Percentiles rank a stretch among this genome's conserved stretches.
Conservation (phyloP, 1,140 invertebrate genomes). For the Drosophila subobscura region DNA sequence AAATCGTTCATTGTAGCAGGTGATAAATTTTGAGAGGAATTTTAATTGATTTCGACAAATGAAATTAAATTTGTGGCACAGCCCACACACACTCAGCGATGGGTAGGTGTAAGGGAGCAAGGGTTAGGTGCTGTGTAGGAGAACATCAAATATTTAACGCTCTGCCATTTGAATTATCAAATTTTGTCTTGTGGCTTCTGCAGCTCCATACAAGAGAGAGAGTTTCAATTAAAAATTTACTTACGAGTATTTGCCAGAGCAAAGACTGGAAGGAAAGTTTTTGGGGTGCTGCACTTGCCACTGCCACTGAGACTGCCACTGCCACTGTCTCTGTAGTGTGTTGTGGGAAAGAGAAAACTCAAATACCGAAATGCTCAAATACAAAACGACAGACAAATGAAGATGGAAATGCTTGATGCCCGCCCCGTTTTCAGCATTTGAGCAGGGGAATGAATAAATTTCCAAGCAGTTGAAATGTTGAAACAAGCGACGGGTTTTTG, state of each 20-base stretch:
- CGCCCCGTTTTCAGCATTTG: neutral
- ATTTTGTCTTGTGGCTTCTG: slow-evolving; percentile 15
- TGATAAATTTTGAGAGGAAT: slow-evolving; percentile 67
- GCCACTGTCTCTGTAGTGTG: neutral
- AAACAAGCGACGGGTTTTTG: slow-evolving; percentile 56
- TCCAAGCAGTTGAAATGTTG: slow-evolving; percentile 74
- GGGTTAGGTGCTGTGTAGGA: neutral
- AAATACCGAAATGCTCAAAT: slow-evolving; percentile 65
- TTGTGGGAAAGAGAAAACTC: slow-evolving; percentile 49
- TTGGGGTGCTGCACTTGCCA: slow-evolving; percentile 1
- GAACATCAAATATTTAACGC: slow-evolving; percentile 53
- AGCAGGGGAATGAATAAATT: slow-evolving; percentile 67
- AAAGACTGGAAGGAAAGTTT: slow-evolving; percentile 22
- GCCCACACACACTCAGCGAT: neutral
- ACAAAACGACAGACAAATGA: slow-evolving; percentile 67
- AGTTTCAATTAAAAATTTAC: slow-evolving; percentile 75
- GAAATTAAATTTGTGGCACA: slow-evolving; percentile 45
- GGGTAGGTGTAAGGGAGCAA: no score
- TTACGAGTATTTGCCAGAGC: slow-evolving; percentile 24
- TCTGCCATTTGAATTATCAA: slow-evolving; percentile 59
- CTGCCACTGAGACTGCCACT: neutral
- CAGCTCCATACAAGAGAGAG: neutral
- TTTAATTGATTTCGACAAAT: slow-evolving; percentile 71
- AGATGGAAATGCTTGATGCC: slow-evolving; percentile 14
- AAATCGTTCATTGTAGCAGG: slow-evolving; percentile 60